Evolutionary conservation across 2,888 invertebrate genomes (phyloP).

Genomic region (Lutraria lutraria): DNA sequence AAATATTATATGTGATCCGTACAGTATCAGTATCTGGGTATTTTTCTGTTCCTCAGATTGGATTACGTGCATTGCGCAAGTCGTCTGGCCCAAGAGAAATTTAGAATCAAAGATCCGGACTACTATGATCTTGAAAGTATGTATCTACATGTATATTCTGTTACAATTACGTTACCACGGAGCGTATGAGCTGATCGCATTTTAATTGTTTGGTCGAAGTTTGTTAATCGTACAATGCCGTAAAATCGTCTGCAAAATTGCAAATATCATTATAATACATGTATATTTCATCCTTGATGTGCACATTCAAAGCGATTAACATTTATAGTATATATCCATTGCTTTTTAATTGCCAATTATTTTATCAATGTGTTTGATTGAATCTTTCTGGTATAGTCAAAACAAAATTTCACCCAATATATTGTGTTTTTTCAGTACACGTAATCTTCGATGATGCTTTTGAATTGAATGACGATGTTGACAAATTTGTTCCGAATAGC

Average conservation of each 20-base stretch:
- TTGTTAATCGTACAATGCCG: no score
- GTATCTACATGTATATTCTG: slow-evolving; percentile 40
- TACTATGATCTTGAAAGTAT: slow-evolving; percentile 86
- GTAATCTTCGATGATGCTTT: slow-evolving; percentile 99
- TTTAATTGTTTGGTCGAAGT: no score
- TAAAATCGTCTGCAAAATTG: no score
- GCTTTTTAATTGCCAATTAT: no score
- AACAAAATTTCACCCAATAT: background rate
- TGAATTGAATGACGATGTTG: slow-evolving; percentile 92
- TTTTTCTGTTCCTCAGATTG: slow-evolving; percentile 76
- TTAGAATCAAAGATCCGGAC: slow-evolving; percentile 86
- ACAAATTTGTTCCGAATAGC: slow-evolving; percentile 96
- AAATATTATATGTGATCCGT: background rate
- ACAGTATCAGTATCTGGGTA: background rate
- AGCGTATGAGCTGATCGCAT: no score
- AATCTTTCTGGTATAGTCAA: background rate
- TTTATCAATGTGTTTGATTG: no score
- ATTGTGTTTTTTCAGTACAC: slow-evolving; percentile 90
- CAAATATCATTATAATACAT: no score
- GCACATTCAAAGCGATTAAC: no score
- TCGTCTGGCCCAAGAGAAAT: slow-evolving; percentile 85
- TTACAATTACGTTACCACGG: no score
- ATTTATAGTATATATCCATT: no score
- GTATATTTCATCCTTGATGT: no score
- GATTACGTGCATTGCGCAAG: slow-evolving; percentile 86